Evolutionary conservation across 2,113 vertebrate genomes (phyloP), one percentile per base, ranked within the genome.

Genomic region (Dicaeum eximium): DNA sequence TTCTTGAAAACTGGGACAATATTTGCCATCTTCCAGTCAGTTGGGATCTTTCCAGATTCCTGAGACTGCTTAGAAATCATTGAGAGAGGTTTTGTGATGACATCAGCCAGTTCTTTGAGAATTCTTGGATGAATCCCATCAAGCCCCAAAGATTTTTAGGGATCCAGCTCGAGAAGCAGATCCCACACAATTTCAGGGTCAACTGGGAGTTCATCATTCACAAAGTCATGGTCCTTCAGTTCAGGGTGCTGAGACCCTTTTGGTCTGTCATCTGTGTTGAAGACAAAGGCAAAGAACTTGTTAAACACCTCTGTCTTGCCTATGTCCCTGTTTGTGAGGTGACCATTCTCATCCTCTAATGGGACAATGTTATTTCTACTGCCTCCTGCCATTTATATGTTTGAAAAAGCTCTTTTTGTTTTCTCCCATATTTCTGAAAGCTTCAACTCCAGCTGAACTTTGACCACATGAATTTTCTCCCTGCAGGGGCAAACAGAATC

Each of bases 381-480:
- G 15, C 15, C 15, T 53, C 17, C 28, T 69, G 27, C 45, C 25
- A 60, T 33, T 37, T 25, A 33, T 47, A 23, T 45, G 33, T 69
- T 33, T 45, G 15, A 23, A 53, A 77, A 60, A 38, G 11, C 3
- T 19, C 20, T 37, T 27, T 72, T 22, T 28, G 11, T 78, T 78
- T 27, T 53, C 4, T 61, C 10, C 18, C 38, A 13, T 15, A 13
- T 53, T 69, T 61, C 19, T 45, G 64, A 33, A 31, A 78, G 38
- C 15, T 61, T 78, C 33, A 53, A 53, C 21, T 60, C 33, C 38
- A 28, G 15, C 2, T 33, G 33, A 60, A 30, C 31, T 67, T 51
- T 31, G 33, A 38, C 22, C 1, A 0, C 37, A 60, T 0, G 0
- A 12, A 58, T 60, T 77, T 77, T 86, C 37, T 67, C 27, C 22